Conservation (phyloP, 2,113 vertebrate genomes). For the Halichoeres trimaculatus region DNA sequence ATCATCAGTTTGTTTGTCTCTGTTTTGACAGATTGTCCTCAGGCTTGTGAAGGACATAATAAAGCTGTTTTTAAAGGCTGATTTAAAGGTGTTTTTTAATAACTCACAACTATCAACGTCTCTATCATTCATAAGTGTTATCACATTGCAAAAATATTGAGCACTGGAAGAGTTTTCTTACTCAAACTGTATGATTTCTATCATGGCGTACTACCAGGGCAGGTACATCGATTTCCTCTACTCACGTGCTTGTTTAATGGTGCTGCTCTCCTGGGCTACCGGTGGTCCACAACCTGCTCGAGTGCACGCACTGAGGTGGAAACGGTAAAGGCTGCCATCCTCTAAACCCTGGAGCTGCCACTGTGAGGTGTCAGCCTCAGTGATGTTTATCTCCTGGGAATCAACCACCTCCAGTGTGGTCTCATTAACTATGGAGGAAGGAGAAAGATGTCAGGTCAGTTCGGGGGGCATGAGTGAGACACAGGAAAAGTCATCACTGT, state of each 20-base stretch:
- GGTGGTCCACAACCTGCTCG: slow-evolving; percentile 89
- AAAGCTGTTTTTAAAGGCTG: not conserved
- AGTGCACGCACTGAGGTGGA: slow-evolving; percentile 92
- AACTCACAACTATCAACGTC: not conserved
- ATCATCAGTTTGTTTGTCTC: not conserved
- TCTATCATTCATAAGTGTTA: not conserved
- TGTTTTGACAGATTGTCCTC: not conserved
- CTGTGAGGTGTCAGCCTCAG: slow-evolving; percentile 81
- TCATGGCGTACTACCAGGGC: not conserved
- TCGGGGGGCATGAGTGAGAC: slow-evolving; percentile 20
- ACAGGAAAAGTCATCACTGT: slow-evolving; percentile 18
- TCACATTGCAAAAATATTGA: not conserved
- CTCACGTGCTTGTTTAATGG: slow-evolving; percentile 86
- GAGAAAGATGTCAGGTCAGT: slow-evolving; percentile 69
- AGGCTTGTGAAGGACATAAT: not conserved
- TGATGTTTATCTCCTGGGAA: slow-evolving; percentile 83
- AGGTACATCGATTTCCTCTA: slow-evolving; percentile 22
- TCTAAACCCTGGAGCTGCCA: slow-evolving; percentile 84
- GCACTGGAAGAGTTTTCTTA: not conserved
- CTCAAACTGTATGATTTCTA: not conserved
- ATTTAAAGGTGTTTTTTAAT: not conserved
- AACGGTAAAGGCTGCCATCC: slow-evolving; percentile 88
- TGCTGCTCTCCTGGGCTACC: slow-evolving; percentile 85
- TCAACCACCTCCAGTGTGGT: slow-evolving; percentile 84
- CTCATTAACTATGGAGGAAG: slow-evolving; percentile 87